These are phyloP conservation scores for Ptychadena robeensis DNA, from an alignment of 2,797 vertebrate genomes.

Conservation along the genomic window DNA sequence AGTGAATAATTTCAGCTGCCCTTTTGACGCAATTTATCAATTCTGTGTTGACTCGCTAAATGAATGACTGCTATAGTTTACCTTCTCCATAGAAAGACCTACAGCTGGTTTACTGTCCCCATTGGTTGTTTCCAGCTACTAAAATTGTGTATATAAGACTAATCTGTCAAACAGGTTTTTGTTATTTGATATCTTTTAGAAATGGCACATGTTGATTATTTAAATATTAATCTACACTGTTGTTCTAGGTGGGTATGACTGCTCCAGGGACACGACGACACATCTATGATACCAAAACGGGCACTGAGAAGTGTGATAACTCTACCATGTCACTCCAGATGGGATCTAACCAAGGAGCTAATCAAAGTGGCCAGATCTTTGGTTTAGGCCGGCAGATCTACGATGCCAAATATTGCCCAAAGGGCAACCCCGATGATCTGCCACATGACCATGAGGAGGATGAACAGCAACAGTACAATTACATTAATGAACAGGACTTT, in stretches of 20 bases:
- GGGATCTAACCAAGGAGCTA: constrained; percentile 90
- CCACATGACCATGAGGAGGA: constrained; percentile 60
- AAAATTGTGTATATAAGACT: no score
- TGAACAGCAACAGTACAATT: constrained; percentile 73
- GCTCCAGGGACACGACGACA: constrained; percentile 90
- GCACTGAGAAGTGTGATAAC: constrained; percentile 92
- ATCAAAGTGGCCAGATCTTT: constrained; percentile 90
- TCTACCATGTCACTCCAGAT: constrained; percentile 95
- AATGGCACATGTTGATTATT: no score
- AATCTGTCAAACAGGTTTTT: no score
- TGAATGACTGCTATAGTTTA: no score
- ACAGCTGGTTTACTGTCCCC: no score
- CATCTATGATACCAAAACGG: constrained; percentile 89
- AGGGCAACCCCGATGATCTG: constrained; percentile 71
- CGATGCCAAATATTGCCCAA: constrained; percentile 91
- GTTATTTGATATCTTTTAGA: no score
- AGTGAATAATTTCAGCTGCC: no score
- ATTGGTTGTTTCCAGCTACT: no score
- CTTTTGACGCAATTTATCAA: no score
- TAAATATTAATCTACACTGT: background rate
- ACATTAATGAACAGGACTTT: constrained; percentile 70
- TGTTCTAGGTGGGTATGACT: constrained; percentile 89
- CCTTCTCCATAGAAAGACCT: no score
- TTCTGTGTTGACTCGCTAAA: no score
- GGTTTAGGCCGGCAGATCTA: constrained; percentile 91